Base-by-base conservation (phyloP, 2,113 vertebrate genomes). In the Bubalus kerabau region DNA sequence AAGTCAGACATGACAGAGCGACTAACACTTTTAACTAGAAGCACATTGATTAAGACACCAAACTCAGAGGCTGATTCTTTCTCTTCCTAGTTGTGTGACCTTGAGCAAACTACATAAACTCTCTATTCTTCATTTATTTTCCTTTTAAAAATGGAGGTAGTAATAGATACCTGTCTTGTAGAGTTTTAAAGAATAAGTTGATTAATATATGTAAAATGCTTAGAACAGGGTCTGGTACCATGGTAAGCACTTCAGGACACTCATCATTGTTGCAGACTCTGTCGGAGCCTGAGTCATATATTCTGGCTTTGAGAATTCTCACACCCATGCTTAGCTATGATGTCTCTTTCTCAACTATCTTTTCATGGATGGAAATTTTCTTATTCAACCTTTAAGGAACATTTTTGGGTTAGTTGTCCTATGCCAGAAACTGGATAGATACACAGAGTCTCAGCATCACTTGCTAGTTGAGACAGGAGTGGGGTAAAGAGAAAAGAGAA, bases 381-480 rank as follows among this genome's bases (percentile, higher is more conserved):
- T 85, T 56, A 48, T 9, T 90, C 30, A 32, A 16, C 2, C 50
- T 92, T 32, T 87, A n/a, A 30, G 7, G 36, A 40, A 76, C 19
- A 7, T 71, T 46, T 11, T 4, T 21, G 36, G 48, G 5, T 12
- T 6, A 5, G 1, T 32, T 40, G 3, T 1, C 36, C 48, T 74
- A 48, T n/a, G 14, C 56, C 85, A 52, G 36, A 80, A 17, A 2
- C 9, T 50, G 24, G 54, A 12, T 23, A 23, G 40, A 40, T 40
- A 40, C 40, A 21, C 6, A 14, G 67, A 81, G 13, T 23, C 17
- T 82, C 21, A 14, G 36, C 26, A 36, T 30, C 16, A 2, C n/a
- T 30, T 81, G n/a, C 7, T 52, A 48, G n/a, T 64, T 71, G 57
- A 88, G 43, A 17, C 54, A 74, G 17, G 43, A 36, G 15, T 91